A percentile compares a stretch with the other conserved stretches of the same genome.
Conservation (phyloP, 2,888 invertebrate genomes). For the Aproaerema taeniolella region DNA sequence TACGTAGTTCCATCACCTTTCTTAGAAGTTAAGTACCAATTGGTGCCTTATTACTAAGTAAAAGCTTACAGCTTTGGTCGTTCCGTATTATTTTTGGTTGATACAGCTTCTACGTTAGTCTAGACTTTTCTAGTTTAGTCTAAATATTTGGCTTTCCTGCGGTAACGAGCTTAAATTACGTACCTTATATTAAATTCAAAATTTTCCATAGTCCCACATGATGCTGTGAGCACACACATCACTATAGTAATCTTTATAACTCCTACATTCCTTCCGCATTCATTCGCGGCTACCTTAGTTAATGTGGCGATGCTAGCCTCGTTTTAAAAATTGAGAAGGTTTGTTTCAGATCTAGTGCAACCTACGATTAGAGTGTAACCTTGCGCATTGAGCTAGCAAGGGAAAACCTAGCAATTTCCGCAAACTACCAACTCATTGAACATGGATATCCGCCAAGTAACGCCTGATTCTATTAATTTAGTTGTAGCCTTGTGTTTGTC, state of each 20-base stretch:
- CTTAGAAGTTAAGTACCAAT: constrained; percentile 27
- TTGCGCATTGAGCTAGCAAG: too few species aligned
- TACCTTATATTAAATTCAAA: too few species aligned
- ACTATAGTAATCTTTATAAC: constrained; percentile 5
- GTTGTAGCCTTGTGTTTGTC: too few species aligned
- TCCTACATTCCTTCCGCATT: too few species aligned
- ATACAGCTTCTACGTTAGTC: constrained; percentile 37
- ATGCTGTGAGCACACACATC: constrained; percentile 1
- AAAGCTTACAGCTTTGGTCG: constrained; percentile 74
- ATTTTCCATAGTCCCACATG: too few species aligned
- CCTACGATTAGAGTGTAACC: too few species aligned
- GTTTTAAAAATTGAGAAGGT: too few species aligned
- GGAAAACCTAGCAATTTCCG: too few species aligned
- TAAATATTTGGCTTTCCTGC: constrained; percentile 54
- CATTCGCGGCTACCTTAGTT: background rate
- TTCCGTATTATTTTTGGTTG: constrained; percentile 57
- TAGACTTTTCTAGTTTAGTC: constrained; percentile 37
- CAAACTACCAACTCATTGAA: too few species aligned
- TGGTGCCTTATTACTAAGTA: constrained; percentile 31
- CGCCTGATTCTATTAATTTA: too few species aligned
- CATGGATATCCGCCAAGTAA: too few species aligned
- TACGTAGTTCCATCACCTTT: constrained; percentile 19
- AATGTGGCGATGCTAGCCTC: background rate
- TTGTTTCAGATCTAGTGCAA: background rate
- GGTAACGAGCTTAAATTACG: constrained; percentile 28